These are phyloP conservation scores for Dreissena rostriformis DNA, from an alignment of 1,140 invertebrate species.

Conservation along the genomic window DNA sequence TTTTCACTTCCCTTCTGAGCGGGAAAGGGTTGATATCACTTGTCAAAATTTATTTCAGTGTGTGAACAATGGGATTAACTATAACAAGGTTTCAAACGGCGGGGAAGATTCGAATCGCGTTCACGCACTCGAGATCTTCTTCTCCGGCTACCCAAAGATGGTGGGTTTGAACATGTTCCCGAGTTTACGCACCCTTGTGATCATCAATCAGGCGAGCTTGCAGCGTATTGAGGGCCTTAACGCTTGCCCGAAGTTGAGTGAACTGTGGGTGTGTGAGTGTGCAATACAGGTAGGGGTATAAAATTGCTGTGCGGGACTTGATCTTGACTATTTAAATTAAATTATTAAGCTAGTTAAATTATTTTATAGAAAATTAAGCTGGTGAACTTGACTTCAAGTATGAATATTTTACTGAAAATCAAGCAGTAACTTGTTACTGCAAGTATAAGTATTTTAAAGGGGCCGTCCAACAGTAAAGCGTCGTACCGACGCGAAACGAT, in stretches of 20 bases:
- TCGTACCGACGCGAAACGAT: no score
- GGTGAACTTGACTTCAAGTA: no score
- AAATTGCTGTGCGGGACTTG: no score
- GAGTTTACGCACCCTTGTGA: not conserved
- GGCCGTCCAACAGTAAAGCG: no score
- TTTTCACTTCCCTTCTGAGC: no score
- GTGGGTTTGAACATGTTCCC: conserved; percentile 17
- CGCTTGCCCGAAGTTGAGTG: not conserved
- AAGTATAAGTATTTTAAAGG: no score
- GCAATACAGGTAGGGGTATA: not conserved
- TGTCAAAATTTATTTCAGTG: conserved; percentile 22
- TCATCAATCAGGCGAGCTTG: conserved; percentile 16
- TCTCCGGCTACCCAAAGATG: conserved; percentile 21
- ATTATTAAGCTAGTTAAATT: no score
- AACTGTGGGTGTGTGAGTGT: conserved; percentile 36
- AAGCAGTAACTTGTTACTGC: no score
- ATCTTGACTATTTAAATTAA: no score
- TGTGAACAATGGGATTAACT: conserved; percentile 28
- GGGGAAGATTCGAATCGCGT: conserved; percentile 5
- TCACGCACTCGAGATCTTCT: conserved; percentile 18
- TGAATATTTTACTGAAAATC: no score
- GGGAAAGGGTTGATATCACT: no score
- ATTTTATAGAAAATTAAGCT: no score
- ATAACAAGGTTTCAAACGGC: not conserved
- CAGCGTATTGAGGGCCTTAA: conserved; percentile 4